phyloP scores from a whole-genome alignment of 1,140 invertebrate genomes.

The Magallana gigas region DNA sequence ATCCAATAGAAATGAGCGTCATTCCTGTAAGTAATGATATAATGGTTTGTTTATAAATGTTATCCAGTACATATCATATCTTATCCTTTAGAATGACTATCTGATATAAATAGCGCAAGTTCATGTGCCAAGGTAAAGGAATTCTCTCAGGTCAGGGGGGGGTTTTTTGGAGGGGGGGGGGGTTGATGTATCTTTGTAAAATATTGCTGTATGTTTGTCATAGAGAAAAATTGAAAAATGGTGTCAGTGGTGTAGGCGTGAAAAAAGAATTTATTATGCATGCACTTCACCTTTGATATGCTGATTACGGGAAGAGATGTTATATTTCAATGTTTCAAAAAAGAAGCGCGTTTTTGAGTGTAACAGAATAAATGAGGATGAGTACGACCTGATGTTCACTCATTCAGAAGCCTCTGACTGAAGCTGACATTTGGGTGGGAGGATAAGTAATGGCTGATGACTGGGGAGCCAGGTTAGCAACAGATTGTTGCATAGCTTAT shows the following conservation, averaged over 20 bases:
- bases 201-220: no score
- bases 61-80: no score
- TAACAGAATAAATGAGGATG: constrained; percentile 14
- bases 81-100: no score
- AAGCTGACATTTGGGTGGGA: constrained; percentile 27
- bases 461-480: not conserved
- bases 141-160: no score
- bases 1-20: constrained; percentile 46
- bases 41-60: no score
- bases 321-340: constrained; percentile 22
- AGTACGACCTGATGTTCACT: not conserved
- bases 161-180: no score
- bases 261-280: constrained; percentile 23
- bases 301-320: constrained; percentile 6
- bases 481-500: constrained; percentile 9
- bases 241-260: not conserved
- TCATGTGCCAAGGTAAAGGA: no score
- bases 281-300: constrained; percentile 22
- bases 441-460: constrained; percentile 13
- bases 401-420: not conserved
- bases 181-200: no score
- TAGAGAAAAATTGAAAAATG: not conserved
- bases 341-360: not conserved
- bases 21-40: constrained; percentile 65
- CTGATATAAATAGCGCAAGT: no score